Evolutionary conservation across 2,797 vertebrate species (phyloP), one percentile per base, ranked within the genome.

Genomic region (Micropoecilia bifurca): DNA sequence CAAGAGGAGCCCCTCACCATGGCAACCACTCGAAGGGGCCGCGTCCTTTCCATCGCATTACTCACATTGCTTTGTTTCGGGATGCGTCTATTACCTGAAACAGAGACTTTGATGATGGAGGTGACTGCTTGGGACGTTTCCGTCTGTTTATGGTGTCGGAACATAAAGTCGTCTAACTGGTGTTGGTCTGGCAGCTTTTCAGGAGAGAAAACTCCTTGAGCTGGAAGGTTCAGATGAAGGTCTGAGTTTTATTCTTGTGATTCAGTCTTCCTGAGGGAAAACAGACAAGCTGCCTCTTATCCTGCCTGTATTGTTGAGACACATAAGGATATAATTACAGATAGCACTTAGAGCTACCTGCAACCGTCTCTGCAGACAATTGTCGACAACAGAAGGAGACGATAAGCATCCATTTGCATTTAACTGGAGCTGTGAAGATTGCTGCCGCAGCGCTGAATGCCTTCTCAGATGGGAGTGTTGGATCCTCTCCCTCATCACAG

Each of bases 301-400:
- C 14, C 33, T 25, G 36, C 73, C 80, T 73, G 77, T 45, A 79
- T 72, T 69, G 61, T 25, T 78, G 84, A n/a, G 39, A 45, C 9
- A 33, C 73, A 71, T 71, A 14, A 75, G 83, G 80, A 90, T 82
- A 77, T 89, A 87, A 92, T 91, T 88, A 83, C 80, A 90, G 81
- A 87, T 73, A 87, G 78, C 76, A 71, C 71, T 86, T 74, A 85
- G 73, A 63, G 61, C 59, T 36, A 76, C 83, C 85, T 30, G 74
- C 50, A 75, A 69, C 55, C 7, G 4, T 47, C 48, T 82, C 73
- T n/a, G 77, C 76, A 83, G 82, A 84, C 63, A 73, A 78, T 66
- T 77, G 87, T 83, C 79, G 77, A 39, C 41, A 30, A 2, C 75
- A 71, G 79, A 68, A 41, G 73, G 39, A 76, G 71, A 82, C 75